A percentile compares a stretch with the other conserved stretches of the same genome.
Evolutionary conservation across 1,140 invertebrate genomes (phyloP).

Genomic region (Daktulosphaira vitifoliae): DNA sequence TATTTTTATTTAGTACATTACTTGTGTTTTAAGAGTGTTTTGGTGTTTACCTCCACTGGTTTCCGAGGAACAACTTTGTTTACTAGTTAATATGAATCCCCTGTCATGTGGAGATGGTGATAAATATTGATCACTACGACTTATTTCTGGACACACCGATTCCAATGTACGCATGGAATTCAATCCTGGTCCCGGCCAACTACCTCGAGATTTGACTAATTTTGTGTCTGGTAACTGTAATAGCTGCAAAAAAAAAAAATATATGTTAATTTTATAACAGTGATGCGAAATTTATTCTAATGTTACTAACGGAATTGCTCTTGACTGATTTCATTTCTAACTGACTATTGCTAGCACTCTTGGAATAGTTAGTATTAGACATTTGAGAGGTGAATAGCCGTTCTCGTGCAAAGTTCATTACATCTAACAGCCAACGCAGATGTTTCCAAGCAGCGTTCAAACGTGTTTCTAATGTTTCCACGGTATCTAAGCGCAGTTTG

Average conservation of each 20-base stretch:
- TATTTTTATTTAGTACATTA: not conserved
- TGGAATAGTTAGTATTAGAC: conserved; percentile 34
- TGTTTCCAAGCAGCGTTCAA: conserved; percentile 83
- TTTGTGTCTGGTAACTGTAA: conserved; percentile 63
- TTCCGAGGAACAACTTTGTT: conserved; percentile 24
- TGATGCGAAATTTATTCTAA: not conserved
- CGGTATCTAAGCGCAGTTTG: conserved; percentile 68
- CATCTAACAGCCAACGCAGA: conserved; percentile 88
- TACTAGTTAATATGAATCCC: conserved; percentile 28
- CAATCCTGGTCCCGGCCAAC: conserved; percentile 71
- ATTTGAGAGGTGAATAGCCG: conserved; percentile 48
- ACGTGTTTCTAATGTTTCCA: conserved; percentile 72
- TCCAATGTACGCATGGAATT: conserved; percentile 21
- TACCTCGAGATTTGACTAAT: conserved; percentile 65
- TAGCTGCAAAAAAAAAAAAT: conserved; percentile 43
- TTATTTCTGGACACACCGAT: conserved; percentile 56
- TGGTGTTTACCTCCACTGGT: conserved; percentile 1
- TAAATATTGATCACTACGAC: conserved; percentile 73
- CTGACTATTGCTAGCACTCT: conserved; percentile 22
- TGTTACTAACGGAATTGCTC: conserved; percentile 11
- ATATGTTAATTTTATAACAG: not conserved
- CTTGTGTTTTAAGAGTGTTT: not conserved
- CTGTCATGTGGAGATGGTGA: conserved; percentile 16
- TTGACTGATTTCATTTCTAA: conserved; percentile 24
- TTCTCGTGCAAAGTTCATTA: conserved; percentile 84